Evolutionary conservation across 1,140 invertebrate species (phyloP).

Genomic region (Atta texana): DNA sequence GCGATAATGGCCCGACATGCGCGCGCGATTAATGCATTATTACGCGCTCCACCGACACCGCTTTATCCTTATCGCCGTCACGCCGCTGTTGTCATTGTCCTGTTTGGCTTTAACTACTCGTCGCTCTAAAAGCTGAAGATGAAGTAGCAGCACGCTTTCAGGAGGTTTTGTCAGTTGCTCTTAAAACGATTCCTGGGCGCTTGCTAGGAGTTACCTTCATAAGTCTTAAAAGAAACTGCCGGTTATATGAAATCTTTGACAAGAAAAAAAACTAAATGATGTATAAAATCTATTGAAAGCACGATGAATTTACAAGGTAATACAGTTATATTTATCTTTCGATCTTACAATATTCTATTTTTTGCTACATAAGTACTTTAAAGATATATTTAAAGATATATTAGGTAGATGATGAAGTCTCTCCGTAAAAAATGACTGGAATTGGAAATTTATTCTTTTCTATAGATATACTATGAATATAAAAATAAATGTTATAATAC

Average conservation of each 20-base stretch:
- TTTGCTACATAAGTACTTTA: background rate
- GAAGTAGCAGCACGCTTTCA: constrained; percentile 42
- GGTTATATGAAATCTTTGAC: background rate
- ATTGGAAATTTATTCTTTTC: too few species aligned
- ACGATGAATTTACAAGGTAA: background rate
- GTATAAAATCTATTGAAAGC: background rate
- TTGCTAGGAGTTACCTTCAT: constrained; percentile 26
- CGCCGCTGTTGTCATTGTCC: constrained; percentile 48
- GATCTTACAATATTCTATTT: background rate
- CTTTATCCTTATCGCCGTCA: constrained; percentile 49
- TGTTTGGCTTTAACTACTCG: constrained; percentile 54
- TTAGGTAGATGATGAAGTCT: too few species aligned
- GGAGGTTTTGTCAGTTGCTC: constrained; percentile 39
- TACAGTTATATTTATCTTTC: background rate
- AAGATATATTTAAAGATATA: too few species aligned
- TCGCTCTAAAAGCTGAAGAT: constrained; percentile 54
- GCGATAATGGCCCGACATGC: constrained; percentile 66
- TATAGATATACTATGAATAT: too few species aligned
- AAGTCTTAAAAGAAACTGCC: constrained; percentile 34
- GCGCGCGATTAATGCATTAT: constrained; percentile 72
- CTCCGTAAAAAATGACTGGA: too few species aligned
- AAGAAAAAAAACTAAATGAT: background rate
- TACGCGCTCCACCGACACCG: constrained; percentile 54
- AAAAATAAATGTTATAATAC: too few species aligned
- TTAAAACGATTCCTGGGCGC: constrained; percentile 40